Conservation (phyloP, 2,888 invertebrate genomes). For the Dicycla oo region DNA sequence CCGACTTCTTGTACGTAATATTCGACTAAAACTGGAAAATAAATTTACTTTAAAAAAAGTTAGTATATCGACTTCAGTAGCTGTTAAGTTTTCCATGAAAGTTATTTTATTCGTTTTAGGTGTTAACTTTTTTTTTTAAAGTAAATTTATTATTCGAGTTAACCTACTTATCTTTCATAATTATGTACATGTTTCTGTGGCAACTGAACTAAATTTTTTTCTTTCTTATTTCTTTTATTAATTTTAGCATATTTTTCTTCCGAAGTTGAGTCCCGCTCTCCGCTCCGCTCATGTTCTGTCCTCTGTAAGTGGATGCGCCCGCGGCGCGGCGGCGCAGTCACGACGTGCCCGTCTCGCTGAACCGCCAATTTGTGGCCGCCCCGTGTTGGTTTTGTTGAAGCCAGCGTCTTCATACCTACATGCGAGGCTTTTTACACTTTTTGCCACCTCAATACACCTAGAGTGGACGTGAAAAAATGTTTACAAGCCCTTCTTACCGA, state of each 20-base stretch:
- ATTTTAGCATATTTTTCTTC: background rate
- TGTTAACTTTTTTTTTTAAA: no score
- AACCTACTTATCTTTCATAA: no score
- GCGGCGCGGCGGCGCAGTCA: slow-evolving; percentile 84
- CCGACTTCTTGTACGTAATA: no score
- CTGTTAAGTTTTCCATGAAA: no score
- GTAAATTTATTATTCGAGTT: no score
- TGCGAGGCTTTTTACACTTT: slow-evolving; percentile 82
- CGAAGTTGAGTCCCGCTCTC: slow-evolving; percentile 45
- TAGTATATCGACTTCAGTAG: no score
- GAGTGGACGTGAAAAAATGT: slow-evolving; percentile 73
- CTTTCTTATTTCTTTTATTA: background rate
- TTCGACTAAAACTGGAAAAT: no score
- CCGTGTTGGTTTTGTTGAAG: slow-evolving; percentile 90
- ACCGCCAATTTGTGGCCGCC: slow-evolving; percentile 89
- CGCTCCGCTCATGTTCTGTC: slow-evolving; percentile 70
- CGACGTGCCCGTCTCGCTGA: slow-evolving; percentile 86
- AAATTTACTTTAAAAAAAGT: no score
- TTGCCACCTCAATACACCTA: slow-evolving; percentile 74
- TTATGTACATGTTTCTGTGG: no score
- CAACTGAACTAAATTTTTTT: no score
- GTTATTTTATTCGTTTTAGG: no score
- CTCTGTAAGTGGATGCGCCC: slow-evolving; percentile 71
- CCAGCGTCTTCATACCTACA: slow-evolving; percentile 87
- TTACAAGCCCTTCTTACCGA: slow-evolving; percentile 66